These are phyloP conservation scores for Pangasius krempfi DNA, from an alignment of 2,797 vertebrate species.

Conservation along the genomic window DNA sequence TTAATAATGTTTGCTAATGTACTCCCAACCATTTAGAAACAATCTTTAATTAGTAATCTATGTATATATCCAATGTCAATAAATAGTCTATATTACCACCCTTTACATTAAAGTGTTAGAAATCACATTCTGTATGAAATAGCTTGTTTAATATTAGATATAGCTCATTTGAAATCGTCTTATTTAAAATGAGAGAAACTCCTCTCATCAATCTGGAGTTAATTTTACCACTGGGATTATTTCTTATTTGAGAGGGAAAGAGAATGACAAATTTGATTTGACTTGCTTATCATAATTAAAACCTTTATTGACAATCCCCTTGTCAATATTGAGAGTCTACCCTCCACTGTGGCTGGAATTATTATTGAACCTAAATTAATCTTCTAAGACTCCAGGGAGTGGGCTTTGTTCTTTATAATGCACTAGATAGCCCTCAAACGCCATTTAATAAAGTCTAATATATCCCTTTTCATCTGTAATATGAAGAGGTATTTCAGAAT, in stretches of 20 bases:
- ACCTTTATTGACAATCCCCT: constrained; percentile 43
- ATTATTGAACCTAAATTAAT: constrained; percentile 69
- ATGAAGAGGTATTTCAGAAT: constrained; percentile 27
- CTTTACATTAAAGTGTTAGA: not conserved
- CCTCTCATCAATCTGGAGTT: constrained; percentile 42
- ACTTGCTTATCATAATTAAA: constrained; percentile 73
- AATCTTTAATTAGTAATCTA: not conserved
- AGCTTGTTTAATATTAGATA: not conserved
- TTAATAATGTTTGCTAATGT: not conserved
- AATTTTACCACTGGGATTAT: constrained; percentile 45
- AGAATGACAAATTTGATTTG: constrained; percentile 67
- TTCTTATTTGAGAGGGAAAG: constrained; percentile 39
- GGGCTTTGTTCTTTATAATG: constrained; percentile 61
- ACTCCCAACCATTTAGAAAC: not conserved
- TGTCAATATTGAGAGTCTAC: constrained; percentile 65
- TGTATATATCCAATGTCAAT: not conserved
- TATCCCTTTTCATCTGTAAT: constrained; percentile 50
- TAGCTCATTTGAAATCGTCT: too few species aligned
- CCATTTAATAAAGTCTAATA: constrained; percentile 63
- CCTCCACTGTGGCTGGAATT: constrained; percentile 60
- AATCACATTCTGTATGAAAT: not conserved
- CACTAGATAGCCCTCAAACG: constrained; percentile 56
- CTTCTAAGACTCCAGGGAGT: constrained; percentile 56
- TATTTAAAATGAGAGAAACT: not conserved
- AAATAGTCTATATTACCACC: not conserved